phyloP scores from a whole-genome alignment of 1,140 invertebrate genomes.

The Epicauta chinensis region DNA sequence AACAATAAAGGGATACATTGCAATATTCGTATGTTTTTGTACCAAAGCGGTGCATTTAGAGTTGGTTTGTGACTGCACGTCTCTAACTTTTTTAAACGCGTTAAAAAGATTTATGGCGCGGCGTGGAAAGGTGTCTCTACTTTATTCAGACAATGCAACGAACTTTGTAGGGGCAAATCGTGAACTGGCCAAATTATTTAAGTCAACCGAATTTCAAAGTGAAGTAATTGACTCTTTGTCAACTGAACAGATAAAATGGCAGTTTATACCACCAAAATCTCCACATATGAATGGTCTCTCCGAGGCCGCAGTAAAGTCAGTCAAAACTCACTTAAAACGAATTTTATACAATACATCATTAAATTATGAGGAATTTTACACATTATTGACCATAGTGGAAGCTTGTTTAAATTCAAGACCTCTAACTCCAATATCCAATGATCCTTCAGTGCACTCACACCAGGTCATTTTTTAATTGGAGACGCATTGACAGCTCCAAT shows the following conservation, averaged over 20 bases:
- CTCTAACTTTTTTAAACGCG: constrained; percentile 39
- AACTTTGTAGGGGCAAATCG: constrained; percentile 36
- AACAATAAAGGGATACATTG: constrained; percentile 21
- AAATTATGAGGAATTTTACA: constrained; percentile 24
- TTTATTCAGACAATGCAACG: constrained; percentile 36
- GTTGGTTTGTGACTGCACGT: constrained; percentile 32
- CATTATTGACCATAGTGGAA: constrained; percentile 21
- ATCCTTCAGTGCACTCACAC: constrained; percentile 24
- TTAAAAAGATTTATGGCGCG: constrained; percentile 40
- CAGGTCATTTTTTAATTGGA: constrained; percentile 27
- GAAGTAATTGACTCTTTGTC: background rate
- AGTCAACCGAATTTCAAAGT: background rate
- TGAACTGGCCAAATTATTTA: constrained; percentile 20
- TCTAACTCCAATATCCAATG: constrained; percentile 18
- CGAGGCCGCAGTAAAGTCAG: constrained; percentile 34
- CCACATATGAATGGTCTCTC: constrained; percentile 25
- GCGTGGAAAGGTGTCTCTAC: constrained; percentile 27
- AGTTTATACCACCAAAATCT: background rate
- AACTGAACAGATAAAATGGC: background rate
- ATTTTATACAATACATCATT: constrained; percentile 13
- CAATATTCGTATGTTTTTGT: constrained; percentile 30
- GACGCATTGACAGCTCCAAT: constrained; percentile 8
- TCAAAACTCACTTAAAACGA: constrained; percentile 25
- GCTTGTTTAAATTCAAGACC: constrained; percentile 25
- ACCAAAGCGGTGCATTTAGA: constrained; percentile 44